These are phyloP conservation scores for Gymnogyps californianus DNA, from an alignment of 2,113 vertebrate species.

Conservation along the genomic window DNA sequence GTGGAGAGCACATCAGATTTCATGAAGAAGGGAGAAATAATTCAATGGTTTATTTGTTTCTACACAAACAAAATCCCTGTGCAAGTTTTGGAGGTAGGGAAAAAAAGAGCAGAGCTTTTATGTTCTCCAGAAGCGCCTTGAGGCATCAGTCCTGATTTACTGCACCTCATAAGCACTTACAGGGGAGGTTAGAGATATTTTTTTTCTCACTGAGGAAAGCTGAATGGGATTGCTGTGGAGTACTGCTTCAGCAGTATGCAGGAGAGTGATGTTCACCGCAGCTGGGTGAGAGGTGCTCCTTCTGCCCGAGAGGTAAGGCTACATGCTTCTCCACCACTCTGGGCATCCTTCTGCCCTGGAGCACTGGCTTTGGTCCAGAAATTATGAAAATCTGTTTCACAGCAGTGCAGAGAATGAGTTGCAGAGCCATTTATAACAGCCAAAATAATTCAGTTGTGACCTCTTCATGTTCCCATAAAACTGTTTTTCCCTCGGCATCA, in stretches of 20 bases:
- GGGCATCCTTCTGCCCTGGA: background rate
- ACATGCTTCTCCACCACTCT: background rate
- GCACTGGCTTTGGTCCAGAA: background rate
- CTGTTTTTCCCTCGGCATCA: conserved; percentile 53
- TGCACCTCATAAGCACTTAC: background rate
- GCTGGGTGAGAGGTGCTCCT: background rate
- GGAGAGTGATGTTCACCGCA: background rate
- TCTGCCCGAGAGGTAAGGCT: background rate
- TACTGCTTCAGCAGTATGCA: background rate
- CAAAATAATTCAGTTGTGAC: conserved; percentile 55
- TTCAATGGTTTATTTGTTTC: background rate
- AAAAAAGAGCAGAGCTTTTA: background rate
- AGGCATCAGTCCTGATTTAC: background rate
- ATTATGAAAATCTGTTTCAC: background rate
- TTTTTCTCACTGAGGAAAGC: background rate
- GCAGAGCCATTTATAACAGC: conserved; percentile 33
- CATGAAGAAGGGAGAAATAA: background rate
- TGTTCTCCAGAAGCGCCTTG: background rate
- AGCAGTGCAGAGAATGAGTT: background rate
- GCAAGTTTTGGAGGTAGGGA: background rate
- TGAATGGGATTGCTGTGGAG: background rate
- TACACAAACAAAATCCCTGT: background rate
- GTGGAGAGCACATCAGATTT: background rate
- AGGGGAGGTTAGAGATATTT: background rate
- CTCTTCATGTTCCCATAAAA: conserved; percentile 55